A percentile compares a stretch with the other conserved stretches of the same genome.
phyloP scores from a whole-genome alignment of 2,888 invertebrate genomes.

The Bellardia pandia region DNA sequence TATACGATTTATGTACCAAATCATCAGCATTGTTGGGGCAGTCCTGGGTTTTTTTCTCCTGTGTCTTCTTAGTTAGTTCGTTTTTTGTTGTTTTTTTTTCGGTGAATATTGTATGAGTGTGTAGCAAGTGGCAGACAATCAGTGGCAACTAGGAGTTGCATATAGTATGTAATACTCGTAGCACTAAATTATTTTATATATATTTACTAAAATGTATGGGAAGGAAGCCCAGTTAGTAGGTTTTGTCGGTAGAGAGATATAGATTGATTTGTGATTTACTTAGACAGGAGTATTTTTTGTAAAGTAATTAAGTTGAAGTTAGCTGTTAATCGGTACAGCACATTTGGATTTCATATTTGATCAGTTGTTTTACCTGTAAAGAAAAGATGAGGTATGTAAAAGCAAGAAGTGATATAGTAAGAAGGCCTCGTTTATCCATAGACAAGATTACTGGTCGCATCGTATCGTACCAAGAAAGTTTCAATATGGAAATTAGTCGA shows the following conservation, averaged over 20 bases:
- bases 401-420: too few species aligned
- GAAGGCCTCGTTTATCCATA: too few species aligned
- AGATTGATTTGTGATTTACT: too few species aligned
- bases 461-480: too few species aligned
- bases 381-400: too few species aligned
- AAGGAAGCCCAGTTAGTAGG: neutral
- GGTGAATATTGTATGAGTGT: slow-evolving; percentile 39
- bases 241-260: neutral
- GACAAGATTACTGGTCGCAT: too few species aligned
- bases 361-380: too few species aligned
- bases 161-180: slow-evolving; percentile 20
- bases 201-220: neutral
- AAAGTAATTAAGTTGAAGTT: too few species aligned
- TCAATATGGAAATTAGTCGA: too few species aligned
- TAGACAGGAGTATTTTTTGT: too few species aligned
- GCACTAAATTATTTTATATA: slow-evolving; percentile 25
- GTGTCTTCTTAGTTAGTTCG: slow-evolving; percentile 21
- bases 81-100: slow-evolving; percentile 5
- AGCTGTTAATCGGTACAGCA: too few species aligned
- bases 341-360: too few species aligned
- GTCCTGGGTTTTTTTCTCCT: slow-evolving; percentile 32
- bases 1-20: slow-evolving; percentile 79
- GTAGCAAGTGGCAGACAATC: slow-evolving; percentile 67
- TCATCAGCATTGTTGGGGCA: slow-evolving; percentile 70
- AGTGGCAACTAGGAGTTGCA: slow-evolving; percentile 57